These are phyloP conservation scores for Climacteris rufus DNA, from an alignment of 2,113 vertebrate species.

Conservation along the genomic window DNA sequence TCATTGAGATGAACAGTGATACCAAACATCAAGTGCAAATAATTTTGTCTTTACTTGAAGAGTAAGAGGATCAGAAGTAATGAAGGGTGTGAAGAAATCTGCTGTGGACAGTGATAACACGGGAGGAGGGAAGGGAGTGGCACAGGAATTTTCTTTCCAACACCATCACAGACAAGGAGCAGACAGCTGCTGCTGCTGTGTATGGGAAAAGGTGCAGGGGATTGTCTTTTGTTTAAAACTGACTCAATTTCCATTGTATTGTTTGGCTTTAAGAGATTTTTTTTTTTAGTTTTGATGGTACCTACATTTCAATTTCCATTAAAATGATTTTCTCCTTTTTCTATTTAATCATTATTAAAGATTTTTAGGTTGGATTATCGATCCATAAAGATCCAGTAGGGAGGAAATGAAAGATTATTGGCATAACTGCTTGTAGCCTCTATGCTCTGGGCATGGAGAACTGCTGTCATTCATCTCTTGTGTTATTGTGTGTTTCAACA, in stretches of 20 bases:
- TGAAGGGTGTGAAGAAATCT: slow-evolving; percentile 55
- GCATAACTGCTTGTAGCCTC: neutral
- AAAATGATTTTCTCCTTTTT: neutral
- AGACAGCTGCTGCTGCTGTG: slow-evolving; percentile 13
- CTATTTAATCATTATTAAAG: neutral
- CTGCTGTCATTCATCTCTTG: neutral
- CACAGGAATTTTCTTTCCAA: neutral
- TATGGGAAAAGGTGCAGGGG: neutral
- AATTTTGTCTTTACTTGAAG: slow-evolving; percentile 21
- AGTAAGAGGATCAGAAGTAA: slow-evolving; percentile 21
- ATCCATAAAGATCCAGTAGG: neutral
- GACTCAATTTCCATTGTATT: neutral
- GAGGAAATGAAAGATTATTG: neutral
- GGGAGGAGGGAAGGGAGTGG: slow-evolving; percentile 16
- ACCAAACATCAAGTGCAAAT: slow-evolving; percentile 40
- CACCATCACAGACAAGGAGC: neutral
- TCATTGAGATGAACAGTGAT: slow-evolving; percentile 33
- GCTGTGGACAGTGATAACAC: slow-evolving; percentile 4
- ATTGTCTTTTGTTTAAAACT: slow-evolving; percentile 34
- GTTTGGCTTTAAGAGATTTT: neutral
- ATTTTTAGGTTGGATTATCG: neutral
- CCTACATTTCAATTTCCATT: neutral
- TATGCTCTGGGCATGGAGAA: neutral
- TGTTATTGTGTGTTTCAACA: neutral
- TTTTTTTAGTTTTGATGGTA: neutral